Evolutionary conservation across 2,888 invertebrate genomes (phyloP), one percentile per base, ranked within the genome.

Genomic region (Thysanoteuthis rhombus): DNA sequence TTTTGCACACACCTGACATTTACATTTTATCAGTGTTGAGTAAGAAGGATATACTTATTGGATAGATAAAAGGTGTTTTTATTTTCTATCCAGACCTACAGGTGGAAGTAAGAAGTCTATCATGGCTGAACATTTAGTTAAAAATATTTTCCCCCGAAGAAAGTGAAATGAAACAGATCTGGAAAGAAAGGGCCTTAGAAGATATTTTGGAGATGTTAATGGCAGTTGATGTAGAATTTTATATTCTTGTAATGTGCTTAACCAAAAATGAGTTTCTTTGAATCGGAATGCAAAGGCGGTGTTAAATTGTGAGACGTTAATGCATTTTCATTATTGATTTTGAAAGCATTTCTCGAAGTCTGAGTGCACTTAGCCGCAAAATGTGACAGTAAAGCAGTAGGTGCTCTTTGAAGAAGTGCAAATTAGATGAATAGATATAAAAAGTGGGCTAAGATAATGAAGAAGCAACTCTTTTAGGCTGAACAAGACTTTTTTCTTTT

Each of bases 311-410:
- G 75, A 75, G 75, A 36, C 4, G n/a, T 75, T 75, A 75, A 75
- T 75, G 75, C 75, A 75, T n/a, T 75, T 75, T 75, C n/a, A 75
- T 75, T 75, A 75, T 75, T 75, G 75, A 75, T n/a, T 75, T 75
- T 12, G 58, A 58, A 58, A 58, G 58, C 58, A 58, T n/a, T 75
- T 75, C 16, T 32, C 75, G 36, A 75, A n/a, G 75, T 75, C 75
- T 75, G 75, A 75, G 75, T 75, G 75, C 75, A 36, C 75, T 75
- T 75, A 16, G n/a, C 75, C n/a, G 12, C n/a, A 75, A 12, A 16
- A 75, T 16, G n/a, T 75, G 75, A 75, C 75, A 75, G 75, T 10
- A 58, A 58, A 58, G 12, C n/a, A n/a, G 75, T 25, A 36, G n/a
- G 16, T 36, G 75, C 12, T 4, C 22, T 52, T 52, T 52, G 22